A percentile compares a stretch with the other conserved stretches of the same genome.
phyloP scores from a whole-genome alignment of 1,140 invertebrate species.

The Ceratitis capitata region DNA sequence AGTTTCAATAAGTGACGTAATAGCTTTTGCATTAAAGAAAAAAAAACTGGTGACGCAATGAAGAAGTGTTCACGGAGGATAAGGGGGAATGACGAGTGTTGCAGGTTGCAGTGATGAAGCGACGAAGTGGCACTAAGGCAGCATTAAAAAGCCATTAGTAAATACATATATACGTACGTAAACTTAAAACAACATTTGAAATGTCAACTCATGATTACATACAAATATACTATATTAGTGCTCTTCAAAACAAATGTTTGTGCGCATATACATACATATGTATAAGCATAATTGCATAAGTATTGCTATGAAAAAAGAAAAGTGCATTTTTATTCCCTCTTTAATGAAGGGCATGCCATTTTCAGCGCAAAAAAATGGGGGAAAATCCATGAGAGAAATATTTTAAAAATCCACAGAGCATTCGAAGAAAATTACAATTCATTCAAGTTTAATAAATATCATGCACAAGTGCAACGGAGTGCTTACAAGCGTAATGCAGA shows the following conservation, averaged over 20 bases:
- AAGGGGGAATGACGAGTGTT: not conserved
- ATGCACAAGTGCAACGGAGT: not conserved
- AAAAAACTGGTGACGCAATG: not conserved
- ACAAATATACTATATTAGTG: not conserved
- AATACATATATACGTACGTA: too few relatives aligned
- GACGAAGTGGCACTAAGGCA: not conserved
- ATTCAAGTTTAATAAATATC: constrained; percentile 11
- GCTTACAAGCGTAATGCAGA: not conserved
- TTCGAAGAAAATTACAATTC: not conserved
- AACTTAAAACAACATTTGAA: constrained; percentile 11
- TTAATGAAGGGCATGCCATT: not conserved
- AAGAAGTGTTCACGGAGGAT: not conserved
- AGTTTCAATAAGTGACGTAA: not conserved
- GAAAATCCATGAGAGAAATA: not conserved
- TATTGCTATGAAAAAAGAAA: not conserved
- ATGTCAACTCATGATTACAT: not conserved
- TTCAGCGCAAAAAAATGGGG: not conserved
- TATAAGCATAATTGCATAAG: not conserved
- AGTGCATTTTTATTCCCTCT: not conserved
- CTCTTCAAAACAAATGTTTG: not conserved
- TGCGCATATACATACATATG: not conserved
- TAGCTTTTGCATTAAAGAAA: not conserved
- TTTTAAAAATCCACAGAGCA: not conserved
- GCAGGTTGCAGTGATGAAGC: too few relatives aligned
- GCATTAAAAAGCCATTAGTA: constrained; percentile 38